Percentiles rank a stretch among this genome's conserved stretches.
phyloP scores from a whole-genome alignment of 2,797 vertebrate species.

The Melanotaenia pygmaea region DNA sequence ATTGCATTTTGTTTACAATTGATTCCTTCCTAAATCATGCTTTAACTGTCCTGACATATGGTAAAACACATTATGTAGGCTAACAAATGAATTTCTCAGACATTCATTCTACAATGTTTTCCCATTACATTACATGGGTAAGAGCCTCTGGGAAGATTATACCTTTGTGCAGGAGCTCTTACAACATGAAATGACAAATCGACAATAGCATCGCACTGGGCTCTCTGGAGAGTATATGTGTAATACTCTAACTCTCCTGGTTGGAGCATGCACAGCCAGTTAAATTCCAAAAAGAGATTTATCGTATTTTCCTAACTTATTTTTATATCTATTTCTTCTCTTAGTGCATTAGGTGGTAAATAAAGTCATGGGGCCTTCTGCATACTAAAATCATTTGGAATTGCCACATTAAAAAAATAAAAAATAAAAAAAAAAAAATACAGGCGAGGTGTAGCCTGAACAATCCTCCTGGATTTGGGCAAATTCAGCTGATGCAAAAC shows the following conservation, averaged over 20 bases:
- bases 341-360: slow-evolving; percentile 97
- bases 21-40: slow-evolving; percentile 46
- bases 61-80: slow-evolving; percentile 50
- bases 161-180: slow-evolving; percentile 92
- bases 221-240: slow-evolving; percentile 90
- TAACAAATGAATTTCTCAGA: slow-evolving; percentile 70
- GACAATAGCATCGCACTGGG: slow-evolving; percentile 87
- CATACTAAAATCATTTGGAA: slow-evolving; percentile 88
- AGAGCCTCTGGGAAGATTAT: slow-evolving; percentile 92
- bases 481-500: slow-evolving; percentile 99
- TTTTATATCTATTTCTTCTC: slow-evolving; percentile 98
- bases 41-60: slow-evolving; percentile 45
- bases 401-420: slow-evolving; percentile 92
- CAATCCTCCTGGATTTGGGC: slow-evolving; percentile 99
- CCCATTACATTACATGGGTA: slow-evolving; percentile 64
- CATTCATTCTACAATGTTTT: slow-evolving; percentile 61
- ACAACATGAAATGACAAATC: slow-evolving; percentile 95
- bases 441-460: slow-evolving; percentile 89
- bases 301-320: slow-evolving; percentile 95
- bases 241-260: slow-evolving; percentile 86
- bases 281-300: slow-evolving; percentile 90
- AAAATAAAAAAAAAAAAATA: slow-evolving; percentile 58
- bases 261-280: slow-evolving; percentile 81
- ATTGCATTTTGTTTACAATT: slow-evolving; percentile 48
- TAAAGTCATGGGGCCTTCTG: slow-evolving; percentile 85